phyloP scores from a whole-genome alignment of 2,888 invertebrate species.

The Euphydryas editha region DNA sequence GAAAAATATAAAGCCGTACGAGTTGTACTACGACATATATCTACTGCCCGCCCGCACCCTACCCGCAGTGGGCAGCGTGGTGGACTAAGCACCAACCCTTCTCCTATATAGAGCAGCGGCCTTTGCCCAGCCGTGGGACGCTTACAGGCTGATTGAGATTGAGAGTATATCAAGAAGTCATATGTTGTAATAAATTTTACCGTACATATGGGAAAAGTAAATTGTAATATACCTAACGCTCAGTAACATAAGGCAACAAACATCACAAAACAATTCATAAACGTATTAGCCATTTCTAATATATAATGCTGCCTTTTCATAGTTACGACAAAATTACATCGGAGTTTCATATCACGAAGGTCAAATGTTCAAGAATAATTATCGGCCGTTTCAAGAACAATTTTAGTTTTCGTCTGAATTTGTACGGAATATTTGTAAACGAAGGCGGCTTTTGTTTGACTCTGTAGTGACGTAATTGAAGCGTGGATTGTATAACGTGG shows the following conservation, averaged over 20 bases:
- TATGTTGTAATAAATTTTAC: too few species aligned
- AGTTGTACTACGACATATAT: too few species aligned
- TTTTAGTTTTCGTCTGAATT: slow-evolving; percentile 24
- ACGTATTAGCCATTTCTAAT: background rate
- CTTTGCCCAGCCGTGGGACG: too few species aligned
- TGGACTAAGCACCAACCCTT: too few species aligned
- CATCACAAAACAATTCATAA: background rate
- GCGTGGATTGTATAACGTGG: slow-evolving; percentile 14
- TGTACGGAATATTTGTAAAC: slow-evolving; percentile 23
- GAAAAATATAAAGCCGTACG: too few species aligned
- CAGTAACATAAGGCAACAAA: background rate
- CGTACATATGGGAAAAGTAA: too few species aligned
- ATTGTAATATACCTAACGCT: too few species aligned
- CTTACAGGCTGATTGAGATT: too few species aligned
- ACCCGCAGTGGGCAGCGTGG: too few species aligned
- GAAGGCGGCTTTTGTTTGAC: slow-evolving; percentile 5
- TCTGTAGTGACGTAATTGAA: slow-evolving; percentile 14
- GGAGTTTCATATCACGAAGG: slow-evolving; percentile 17
- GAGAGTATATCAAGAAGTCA: too few species aligned
- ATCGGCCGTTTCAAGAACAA: slow-evolving; percentile 19
- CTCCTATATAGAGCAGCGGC: too few species aligned
- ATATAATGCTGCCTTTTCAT: background rate
- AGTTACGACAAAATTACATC: slow-evolving; percentile 1
- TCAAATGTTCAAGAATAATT: slow-evolving; percentile 8
- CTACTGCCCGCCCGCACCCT: too few species aligned